These are phyloP conservation scores for Corythornis vintsioides DNA, from an alignment of 2,113 vertebrate genomes.

Conservation along the genomic window DNA sequence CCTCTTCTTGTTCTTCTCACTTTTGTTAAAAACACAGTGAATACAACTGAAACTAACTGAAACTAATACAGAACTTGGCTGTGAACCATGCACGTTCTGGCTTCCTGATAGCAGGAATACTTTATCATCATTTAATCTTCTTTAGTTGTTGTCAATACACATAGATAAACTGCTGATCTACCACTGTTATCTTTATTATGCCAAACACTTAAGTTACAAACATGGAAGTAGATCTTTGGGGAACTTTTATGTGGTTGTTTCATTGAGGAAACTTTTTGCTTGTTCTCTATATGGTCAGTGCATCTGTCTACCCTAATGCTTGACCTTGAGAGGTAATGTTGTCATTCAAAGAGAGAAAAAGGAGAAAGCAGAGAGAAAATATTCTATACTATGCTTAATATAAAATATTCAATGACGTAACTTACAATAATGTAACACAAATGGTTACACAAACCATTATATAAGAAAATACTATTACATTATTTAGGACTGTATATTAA, in stretches of 20 bases:
- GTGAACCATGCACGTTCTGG: constrained; percentile 34
- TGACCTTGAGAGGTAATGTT: constrained; percentile 28
- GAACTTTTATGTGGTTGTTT: constrained; percentile 64
- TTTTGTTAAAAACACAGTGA: constrained; percentile 15
- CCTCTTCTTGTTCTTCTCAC: constrained; percentile 11
- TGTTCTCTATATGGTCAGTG: constrained; percentile 28
- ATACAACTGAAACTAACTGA: constrained; percentile 19
- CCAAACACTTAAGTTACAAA: constrained; percentile 57
- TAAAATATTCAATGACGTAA: constrained; percentile 4
- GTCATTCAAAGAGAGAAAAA: constrained; percentile 9
- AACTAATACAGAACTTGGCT: background rate
- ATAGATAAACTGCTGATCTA: constrained; percentile 56
- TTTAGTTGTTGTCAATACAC: constrained; percentile 56
- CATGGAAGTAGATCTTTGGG: background rate
- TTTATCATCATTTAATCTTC: constrained; percentile 33
- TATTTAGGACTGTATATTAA: background rate
- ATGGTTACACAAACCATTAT: background rate
- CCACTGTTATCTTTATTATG: constrained; percentile 62
- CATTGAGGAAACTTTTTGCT: constrained; percentile 42
- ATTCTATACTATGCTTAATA: background rate
- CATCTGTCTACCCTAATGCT: constrained; percentile 1
- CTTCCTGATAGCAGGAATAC: constrained; percentile 29
- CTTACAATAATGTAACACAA: background rate
- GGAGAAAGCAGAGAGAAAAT: background rate
- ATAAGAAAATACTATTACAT: background rate